Evolutionary conservation across 2,888 invertebrate genomes (phyloP).

Genomic region (Caenorhabditis drosophilae): DNA sequence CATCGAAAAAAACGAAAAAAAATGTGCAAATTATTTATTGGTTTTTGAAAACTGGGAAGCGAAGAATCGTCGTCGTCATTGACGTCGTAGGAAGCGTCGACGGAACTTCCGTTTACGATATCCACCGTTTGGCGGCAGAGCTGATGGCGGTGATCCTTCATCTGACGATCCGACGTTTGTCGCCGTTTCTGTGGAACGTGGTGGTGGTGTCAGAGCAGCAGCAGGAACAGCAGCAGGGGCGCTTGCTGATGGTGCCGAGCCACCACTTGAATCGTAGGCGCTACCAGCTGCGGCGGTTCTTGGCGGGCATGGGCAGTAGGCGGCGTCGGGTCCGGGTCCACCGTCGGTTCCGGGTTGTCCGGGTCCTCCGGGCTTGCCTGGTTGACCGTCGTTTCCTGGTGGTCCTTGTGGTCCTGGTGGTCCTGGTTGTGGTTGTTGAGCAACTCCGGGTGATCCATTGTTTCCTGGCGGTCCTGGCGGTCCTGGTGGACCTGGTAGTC

Average conservation of each 20-base stretch:
- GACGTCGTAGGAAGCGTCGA: too few relatives aligned
- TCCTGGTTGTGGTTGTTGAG: conserved; percentile 46
- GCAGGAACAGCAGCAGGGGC: conserved; percentile 4
- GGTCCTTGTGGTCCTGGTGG: conserved; percentile 50
- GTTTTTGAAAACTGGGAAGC: too few relatives aligned
- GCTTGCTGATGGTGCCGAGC: conserved; percentile 10
- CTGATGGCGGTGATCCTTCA: too few relatives aligned
- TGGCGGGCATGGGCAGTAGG: conserved; percentile 44
- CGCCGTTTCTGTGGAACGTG: conserved; percentile 4
- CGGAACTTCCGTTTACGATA: conserved; percentile 2
- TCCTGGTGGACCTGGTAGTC: conserved; percentile 49
- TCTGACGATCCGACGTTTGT: conserved; percentile 7
- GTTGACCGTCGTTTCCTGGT: conserved; percentile 42
- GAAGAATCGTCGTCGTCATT: too few relatives aligned
- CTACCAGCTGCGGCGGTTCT: conserved; percentile 30
- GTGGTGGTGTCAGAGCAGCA: not conserved
- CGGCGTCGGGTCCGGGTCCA: conserved; percentile 41
- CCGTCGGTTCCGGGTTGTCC: conserved; percentile 45
- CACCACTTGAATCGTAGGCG: conserved; percentile 13
- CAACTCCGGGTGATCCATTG: conserved; percentile 35
- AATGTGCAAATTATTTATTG: too few relatives aligned
- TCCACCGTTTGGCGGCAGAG: conserved; percentile 2
- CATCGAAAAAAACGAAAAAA: too few relatives aligned
- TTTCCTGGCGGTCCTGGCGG: conserved; percentile 50
- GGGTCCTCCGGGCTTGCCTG: conserved; percentile 41